phyloP scores from a whole-genome alignment of 2,113 vertebrate genomes.

The Thunnus maccoyii region DNA sequence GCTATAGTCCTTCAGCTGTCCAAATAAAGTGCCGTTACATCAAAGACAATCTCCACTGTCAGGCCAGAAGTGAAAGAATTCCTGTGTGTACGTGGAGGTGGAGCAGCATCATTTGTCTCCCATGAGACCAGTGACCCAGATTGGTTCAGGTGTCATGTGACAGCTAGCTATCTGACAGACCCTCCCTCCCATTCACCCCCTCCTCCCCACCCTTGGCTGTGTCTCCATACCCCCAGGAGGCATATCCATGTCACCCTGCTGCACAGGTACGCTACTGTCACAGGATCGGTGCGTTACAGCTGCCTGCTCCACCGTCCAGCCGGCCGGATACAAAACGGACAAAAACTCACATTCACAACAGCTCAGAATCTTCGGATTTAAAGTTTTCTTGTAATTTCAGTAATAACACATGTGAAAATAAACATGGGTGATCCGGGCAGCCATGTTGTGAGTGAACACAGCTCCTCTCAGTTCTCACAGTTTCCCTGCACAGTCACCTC shows the following conservation, averaged over 20 bases:
- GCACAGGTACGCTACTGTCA: conserved; percentile 70
- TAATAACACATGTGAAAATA: neutral
- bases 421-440: neutral
- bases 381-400: neutral
- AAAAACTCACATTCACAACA: no score
- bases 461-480: conserved; percentile 4
- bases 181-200: conserved; percentile 37
- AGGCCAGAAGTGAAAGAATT: conserved; percentile 11
- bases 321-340: neutral
- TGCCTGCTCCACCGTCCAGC: neutral
- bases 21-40: no score
- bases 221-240: conserved; percentile 58
- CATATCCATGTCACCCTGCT: conserved; percentile 75
- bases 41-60: neutral
- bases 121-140: conserved; percentile 59
- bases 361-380: no score
- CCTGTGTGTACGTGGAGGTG: conserved; percentile 5
- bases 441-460: conserved; percentile 35
- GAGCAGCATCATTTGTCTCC: conserved; percentile 20
- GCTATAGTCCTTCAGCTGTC: no score
- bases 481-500: conserved; percentile 24
- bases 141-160: conserved; percentile 71
- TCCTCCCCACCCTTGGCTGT: neutral
- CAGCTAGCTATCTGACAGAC: conserved; percentile 10
- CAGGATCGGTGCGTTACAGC: conserved; percentile 28